Evolutionary conservation across 2,888 invertebrate species (phyloP), one percentile per base, ranked within the genome.

Genomic region (Dynastes maya): DNA sequence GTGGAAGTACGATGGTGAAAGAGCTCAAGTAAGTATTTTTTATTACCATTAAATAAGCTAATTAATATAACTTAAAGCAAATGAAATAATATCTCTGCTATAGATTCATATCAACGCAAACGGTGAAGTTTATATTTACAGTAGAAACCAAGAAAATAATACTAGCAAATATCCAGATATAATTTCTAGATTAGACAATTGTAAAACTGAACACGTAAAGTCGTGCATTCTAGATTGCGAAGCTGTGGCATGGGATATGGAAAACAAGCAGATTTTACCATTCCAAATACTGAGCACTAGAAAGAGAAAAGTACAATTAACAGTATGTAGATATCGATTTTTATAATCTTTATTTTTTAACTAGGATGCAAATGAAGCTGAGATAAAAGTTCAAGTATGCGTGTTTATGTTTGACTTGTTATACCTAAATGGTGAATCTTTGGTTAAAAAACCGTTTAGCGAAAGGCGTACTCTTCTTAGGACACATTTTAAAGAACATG

Each of bases 1-100:
- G 90, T 99, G 95, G 93, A 99, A 99, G 88, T 99, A 99, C 88
- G 99, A 99, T 89, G 99, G 99, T 0, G 99, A 99, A 91, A 91
- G 99, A 84, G 99, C 98, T 0, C 99, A 98, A 92, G 94, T 96
- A 85, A 75, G 22, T 61, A 64, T 27, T 64, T 64, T n/a, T 51
- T 53, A 9, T 53, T 53, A 45, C 45, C 45, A 45, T 0, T 45
- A 45, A 45, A 45, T 45, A 9, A 45, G 8, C 11, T 45, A 45
- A 45, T 11, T 45, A 45, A 45, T 9, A 45, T 8, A 45, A 8
- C 53, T 16, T 16, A 1, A 55, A 55, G 16, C n/a, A 55, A 55
- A 55, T 55, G 9, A 63, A 55, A 8, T 3, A 16, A 53, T 53
- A 22, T 55, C 16, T 63, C 16, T 40, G 64, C 85, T 86, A 71